Conservation (phyloP, 2,888 invertebrate species). For the Camptogramma bilineatum region DNA sequence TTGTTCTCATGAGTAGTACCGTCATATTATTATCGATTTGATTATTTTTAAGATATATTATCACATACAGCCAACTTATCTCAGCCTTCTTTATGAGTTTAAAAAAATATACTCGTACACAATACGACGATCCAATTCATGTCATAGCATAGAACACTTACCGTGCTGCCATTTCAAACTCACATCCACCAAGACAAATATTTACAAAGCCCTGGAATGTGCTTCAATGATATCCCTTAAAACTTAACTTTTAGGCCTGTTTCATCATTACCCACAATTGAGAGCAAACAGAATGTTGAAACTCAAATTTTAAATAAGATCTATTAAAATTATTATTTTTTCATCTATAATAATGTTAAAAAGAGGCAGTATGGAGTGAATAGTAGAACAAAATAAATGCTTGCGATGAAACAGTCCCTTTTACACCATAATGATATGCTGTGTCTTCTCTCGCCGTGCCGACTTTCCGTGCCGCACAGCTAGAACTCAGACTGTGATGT, state of each 20-base stretch:
- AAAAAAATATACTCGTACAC: not conserved
- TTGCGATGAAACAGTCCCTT: slow-evolving; percentile 27
- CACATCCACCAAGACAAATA: slow-evolving; percentile 31
- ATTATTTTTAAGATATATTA: not conserved
- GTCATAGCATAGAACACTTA: slow-evolving; percentile 18
- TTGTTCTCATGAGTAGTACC: slow-evolving; percentile 11
- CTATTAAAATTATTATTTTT: not conserved
- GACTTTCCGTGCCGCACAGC: slow-evolving; percentile 87
- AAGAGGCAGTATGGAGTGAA: too few relatives aligned
- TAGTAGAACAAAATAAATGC: too few relatives aligned
- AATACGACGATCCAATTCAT: slow-evolving; percentile 9
- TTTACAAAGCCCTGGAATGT: slow-evolving; percentile 60
- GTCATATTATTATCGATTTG: not conserved
- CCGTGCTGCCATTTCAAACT: slow-evolving; percentile 23
- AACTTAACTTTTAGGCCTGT: slow-evolving; percentile 65
- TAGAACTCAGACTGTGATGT: slow-evolving; percentile 99
- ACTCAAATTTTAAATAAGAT: not conserved
- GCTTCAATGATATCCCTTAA: slow-evolving; percentile 85
- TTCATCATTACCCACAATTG: slow-evolving; percentile 16
- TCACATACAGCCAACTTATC: not conserved
- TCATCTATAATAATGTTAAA: too few relatives aligned
- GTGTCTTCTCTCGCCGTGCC: slow-evolving; percentile 40
- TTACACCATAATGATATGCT: slow-evolving; percentile 37
- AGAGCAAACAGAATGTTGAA: too few relatives aligned
- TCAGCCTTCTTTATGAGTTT: not conserved